These are phyloP conservation scores for Harpagus bidentatus DNA, from an alignment of 2,113 vertebrate genomes.

Conservation along the genomic window DNA sequence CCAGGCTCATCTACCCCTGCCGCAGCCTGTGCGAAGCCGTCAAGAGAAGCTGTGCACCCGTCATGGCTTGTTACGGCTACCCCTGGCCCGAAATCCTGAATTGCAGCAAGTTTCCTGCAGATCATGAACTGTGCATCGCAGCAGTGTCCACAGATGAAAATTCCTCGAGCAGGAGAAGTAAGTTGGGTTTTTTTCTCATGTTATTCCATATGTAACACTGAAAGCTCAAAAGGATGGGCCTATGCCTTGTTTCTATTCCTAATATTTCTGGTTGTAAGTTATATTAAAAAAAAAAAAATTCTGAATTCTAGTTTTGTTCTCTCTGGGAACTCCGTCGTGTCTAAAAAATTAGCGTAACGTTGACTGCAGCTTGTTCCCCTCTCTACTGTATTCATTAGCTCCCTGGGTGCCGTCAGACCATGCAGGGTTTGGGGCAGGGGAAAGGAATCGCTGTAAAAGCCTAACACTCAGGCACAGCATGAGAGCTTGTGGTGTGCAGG, in stretches of 20 bases:
- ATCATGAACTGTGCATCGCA: slow-evolving; percentile 82
- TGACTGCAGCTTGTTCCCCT: background rate
- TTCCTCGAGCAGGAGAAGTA: slow-evolving; percentile 62
- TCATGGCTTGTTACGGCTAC: slow-evolving; percentile 82
- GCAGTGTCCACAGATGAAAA: slow-evolving; percentile 65
- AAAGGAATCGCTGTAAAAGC: background rate
- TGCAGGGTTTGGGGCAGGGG: background rate
- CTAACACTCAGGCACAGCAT: background rate
- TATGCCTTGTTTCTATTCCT: background rate
- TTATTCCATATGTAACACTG: background rate
- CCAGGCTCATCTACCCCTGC: slow-evolving; percentile 81
- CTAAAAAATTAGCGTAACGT: background rate
- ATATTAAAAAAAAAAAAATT: background rate
- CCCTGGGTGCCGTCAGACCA: background rate
- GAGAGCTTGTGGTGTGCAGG: background rate
- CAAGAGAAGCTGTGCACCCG: slow-evolving; percentile 80
- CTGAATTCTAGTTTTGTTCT: background rate
- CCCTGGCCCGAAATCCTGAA: slow-evolving; percentile 83
- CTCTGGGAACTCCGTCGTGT: background rate
- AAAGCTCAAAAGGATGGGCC: background rate
- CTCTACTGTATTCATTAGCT: background rate
- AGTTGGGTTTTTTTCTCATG: background rate
- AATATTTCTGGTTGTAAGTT: background rate
- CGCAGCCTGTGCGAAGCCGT: slow-evolving; percentile 80
- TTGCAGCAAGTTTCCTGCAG: slow-evolving; percentile 78